phyloP scores from a whole-genome alignment of 2,888 invertebrate genomes.

The Aphodius sticticus region DNA sequence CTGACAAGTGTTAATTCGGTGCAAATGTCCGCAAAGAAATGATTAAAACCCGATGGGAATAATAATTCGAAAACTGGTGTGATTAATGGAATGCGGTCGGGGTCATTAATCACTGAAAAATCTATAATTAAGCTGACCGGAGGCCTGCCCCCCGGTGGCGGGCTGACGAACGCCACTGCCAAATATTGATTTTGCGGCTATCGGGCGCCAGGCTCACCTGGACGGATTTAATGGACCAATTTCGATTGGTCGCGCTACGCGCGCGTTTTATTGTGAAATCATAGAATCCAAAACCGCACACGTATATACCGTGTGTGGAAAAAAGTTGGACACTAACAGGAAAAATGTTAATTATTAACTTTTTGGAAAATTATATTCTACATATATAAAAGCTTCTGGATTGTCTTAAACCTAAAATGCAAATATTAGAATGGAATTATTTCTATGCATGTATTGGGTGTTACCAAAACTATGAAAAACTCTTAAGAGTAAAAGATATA shows the following conservation, averaged over 20 bases:
- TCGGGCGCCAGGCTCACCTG: background rate
- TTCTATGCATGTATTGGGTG: too few species aligned
- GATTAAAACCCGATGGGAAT: constrained; percentile 30
- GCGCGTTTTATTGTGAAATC: background rate
- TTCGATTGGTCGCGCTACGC: constrained; percentile 7
- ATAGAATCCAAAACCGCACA: background rate
- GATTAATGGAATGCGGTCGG: constrained; percentile 28
- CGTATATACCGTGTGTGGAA: background rate
- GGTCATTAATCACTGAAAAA: constrained; percentile 36
- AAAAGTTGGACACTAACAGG: too few species aligned
- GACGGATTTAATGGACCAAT: constrained; percentile 29
- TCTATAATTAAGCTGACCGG: constrained; percentile 33
- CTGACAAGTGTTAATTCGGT: background rate
- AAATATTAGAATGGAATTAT: too few species aligned
- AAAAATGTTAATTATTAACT: too few species aligned
- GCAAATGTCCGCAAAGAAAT: constrained; percentile 26
- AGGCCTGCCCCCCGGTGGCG: background rate
- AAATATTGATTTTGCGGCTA: constrained; percentile 34
- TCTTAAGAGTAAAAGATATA: too few species aligned
- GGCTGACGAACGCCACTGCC: constrained; percentile 20
- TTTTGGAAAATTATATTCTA: too few species aligned
- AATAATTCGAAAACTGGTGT: constrained; percentile 24
- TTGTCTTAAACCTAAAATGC: too few species aligned
- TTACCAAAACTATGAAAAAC: too few species aligned
- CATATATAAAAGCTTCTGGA: too few species aligned